These are phyloP conservation scores for Melipona quadrifasciata DNA, from an alignment of 1,140 invertebrate species.

Conservation along the genomic window DNA sequence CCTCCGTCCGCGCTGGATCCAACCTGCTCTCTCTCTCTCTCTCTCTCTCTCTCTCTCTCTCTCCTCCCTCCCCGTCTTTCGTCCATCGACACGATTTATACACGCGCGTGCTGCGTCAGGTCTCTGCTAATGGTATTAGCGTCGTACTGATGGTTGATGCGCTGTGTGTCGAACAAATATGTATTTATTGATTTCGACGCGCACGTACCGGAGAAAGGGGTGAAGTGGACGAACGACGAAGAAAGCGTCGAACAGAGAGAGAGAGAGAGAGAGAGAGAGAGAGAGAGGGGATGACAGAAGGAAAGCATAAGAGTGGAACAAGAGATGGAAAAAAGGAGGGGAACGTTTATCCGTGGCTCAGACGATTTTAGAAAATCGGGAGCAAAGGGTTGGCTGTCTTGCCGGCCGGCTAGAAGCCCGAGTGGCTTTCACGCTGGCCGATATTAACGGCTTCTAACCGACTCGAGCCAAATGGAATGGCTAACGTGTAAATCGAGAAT, in stretches of 20 bases:
- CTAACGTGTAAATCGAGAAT: conserved; percentile 74
- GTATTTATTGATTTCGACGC: conserved; percentile 74
- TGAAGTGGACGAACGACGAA: not conserved
- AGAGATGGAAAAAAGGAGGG: not conserved
- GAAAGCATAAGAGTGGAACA: not conserved
- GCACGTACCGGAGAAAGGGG: not conserved
- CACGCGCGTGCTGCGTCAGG: conserved; percentile 53
- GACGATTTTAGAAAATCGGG: conserved; percentile 37
- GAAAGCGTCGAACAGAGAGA: no score
- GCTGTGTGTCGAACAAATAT: conserved; percentile 72
- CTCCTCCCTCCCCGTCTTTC: conserved; percentile 22
- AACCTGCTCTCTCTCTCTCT: not conserved
- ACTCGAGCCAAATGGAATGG: conserved; percentile 73
- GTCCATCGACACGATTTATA: conserved; percentile 14
- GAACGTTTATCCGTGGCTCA: conserved; percentile 27
- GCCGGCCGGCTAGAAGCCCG: conserved; percentile 52
- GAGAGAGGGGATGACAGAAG: not conserved
- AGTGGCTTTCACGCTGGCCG: conserved; percentile 65
- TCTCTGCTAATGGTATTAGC: conserved; percentile 74
- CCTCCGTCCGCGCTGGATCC: no score
- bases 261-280: not conserved
- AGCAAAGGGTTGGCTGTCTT: conserved; percentile 69
- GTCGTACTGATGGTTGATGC: conserved; percentile 74
- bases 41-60: not conserved
- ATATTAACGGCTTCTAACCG: conserved; percentile 71